These are phyloP conservation scores for Sphaerodactylus townsendi DNA, from an alignment of 2,113 vertebrate genomes.

Conservation along the genomic window DNA sequence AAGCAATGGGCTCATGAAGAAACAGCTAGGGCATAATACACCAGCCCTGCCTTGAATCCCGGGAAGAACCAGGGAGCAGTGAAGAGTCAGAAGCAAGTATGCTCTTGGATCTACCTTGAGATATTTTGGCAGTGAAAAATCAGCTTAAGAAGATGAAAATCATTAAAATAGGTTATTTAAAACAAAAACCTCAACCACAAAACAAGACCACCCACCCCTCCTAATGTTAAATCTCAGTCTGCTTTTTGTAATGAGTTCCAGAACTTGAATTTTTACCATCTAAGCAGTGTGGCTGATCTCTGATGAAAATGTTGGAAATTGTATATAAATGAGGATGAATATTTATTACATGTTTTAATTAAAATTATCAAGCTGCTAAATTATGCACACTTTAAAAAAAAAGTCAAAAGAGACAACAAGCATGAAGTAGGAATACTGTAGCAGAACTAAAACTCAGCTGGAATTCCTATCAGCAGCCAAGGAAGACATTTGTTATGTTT, in stretches of 20 bases:
- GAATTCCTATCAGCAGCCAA: slow-evolving; percentile 42
- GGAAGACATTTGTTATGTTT: slow-evolving; percentile 14
- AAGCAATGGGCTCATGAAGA: no score
- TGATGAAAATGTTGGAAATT: slow-evolving; percentile 36
- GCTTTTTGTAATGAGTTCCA: not conserved
- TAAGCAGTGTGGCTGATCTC: not conserved
- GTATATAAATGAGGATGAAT: slow-evolving; percentile 53
- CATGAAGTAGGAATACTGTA: slow-evolving; percentile 42
- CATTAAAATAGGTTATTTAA: slow-evolving; percentile 15
- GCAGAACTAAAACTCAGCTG: slow-evolving; percentile 57
- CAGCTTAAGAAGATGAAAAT: no score
- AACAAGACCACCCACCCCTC: not conserved
- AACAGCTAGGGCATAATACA: no score
- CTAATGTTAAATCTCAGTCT: not conserved
- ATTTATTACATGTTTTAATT: slow-evolving; percentile 65
- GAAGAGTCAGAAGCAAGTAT: no score
- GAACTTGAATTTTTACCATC: slow-evolving; percentile 4
- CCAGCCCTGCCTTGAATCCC: no score
- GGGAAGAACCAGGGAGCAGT: no score
- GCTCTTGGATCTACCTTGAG: no score
- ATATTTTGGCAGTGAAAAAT: no score
- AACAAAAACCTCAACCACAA: not conserved
- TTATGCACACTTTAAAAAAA: slow-evolving; percentile 21
- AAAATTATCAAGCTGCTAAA: slow-evolving; percentile 60
- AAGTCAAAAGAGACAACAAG: slow-evolving; percentile 43